phyloP scores from a whole-genome alignment of 2,113 vertebrate genomes.

The Megaleporinus macrocephalus region DNA sequence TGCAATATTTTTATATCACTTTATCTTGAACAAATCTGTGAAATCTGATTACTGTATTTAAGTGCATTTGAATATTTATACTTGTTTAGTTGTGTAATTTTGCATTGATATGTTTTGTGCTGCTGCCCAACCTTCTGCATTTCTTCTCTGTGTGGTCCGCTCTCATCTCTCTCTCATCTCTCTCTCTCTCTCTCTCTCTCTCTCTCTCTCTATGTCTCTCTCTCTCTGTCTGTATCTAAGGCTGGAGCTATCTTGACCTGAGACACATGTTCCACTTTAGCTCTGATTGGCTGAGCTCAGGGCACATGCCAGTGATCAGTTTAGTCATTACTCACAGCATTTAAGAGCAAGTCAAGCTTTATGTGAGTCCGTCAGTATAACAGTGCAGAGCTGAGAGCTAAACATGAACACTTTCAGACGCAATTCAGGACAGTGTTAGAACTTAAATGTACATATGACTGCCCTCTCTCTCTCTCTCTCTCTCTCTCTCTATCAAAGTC shows the following conservation, averaged over 20 bases:
- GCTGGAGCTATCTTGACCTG: conserved; percentile 60
- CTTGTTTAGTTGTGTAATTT: background rate
- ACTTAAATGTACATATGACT: background rate
- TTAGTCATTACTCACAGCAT: conserved; percentile 32
- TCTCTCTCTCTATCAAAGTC: background rate
- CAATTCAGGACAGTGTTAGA: conserved; percentile 28
- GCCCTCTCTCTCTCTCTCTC: background rate
- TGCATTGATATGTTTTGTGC: too few species aligned
- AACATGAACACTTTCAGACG: conserved; percentile 3
- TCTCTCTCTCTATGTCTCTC: too few species aligned
- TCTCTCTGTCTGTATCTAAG: background rate
- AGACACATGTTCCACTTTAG: conserved; percentile 64
- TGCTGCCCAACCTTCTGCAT: background rate
- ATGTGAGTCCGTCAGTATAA: background rate
- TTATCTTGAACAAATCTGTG: background rate
- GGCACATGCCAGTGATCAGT: conserved; percentile 14
- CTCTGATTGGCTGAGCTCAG: conserved; percentile 56
- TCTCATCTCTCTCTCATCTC: background rate
- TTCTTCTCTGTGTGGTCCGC: too few species aligned
- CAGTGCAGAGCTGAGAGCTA: background rate
- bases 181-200: background rate
- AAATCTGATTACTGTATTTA: background rate
- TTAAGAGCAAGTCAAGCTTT: conserved; percentile 26
- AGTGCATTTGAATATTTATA: background rate
- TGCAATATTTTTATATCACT: background rate